Conservation (phyloP, 2,888 invertebrate genomes). For the Cantharis rufa region DNA sequence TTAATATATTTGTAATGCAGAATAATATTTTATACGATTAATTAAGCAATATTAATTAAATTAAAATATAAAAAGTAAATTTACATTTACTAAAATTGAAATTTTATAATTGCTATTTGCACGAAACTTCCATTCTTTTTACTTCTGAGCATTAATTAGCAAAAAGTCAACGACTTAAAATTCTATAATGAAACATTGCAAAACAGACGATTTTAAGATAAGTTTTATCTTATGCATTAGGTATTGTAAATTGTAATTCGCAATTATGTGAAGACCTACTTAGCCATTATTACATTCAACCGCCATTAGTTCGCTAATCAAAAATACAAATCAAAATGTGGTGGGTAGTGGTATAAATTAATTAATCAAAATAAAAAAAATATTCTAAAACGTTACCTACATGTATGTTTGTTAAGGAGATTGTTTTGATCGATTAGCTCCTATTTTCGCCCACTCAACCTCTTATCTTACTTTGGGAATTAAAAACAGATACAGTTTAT, state of each 20-base stretch:
- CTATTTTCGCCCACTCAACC: constrained; percentile 15
- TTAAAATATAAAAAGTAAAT: background rate
- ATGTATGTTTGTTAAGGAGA: constrained; percentile 16
- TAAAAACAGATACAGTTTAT: background rate
- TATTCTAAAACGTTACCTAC: constrained; percentile 7
- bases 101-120: background rate
- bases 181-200: background rate
- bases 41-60: background rate
- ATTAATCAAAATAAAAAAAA: constrained; percentile 10
- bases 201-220: background rate
- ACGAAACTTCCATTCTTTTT: background rate
- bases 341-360: constrained; percentile 19
- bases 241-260: background rate
- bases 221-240: background rate
- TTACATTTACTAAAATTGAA: background rate
- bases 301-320: background rate
- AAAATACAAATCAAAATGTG: background rate
- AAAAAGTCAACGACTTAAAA: constrained; percentile 4
- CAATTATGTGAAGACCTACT: background rate
- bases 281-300: background rate
- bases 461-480: constrained; percentile 1
- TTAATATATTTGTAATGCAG: background rate
- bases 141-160: background rate
- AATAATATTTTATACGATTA: background rate
- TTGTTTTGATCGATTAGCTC: constrained; percentile 11